Evolutionary conservation across 2,113 vertebrate genomes (phyloP), one percentile per base, ranked within the genome.

Genomic region (Ifrita kowaldi): DNA sequence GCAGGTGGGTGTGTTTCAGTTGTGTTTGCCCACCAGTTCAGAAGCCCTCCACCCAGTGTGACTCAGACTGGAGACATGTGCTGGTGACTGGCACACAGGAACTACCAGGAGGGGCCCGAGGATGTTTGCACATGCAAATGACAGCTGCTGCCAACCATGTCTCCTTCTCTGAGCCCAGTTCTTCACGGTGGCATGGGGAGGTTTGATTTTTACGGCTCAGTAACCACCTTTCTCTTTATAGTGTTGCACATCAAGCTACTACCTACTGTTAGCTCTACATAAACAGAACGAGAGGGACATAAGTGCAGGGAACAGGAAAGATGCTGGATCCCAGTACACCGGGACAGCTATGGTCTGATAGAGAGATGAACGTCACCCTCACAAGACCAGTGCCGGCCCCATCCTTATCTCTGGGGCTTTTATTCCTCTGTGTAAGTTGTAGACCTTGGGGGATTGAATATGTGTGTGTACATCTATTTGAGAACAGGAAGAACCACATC

Each of bases 21-120:
- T 7, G 44, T 27, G 37, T 55, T 5, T 70, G n/a, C 33, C 18
- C 11, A 27, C 3, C 30, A 7, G 10, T 4, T 50, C 19, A n/a
- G 33, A 73, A 68, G 35, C 23, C 15, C 13, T 79, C 20, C 16
- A 42, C 35, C 37, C 53, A 11, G 4, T 13, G 35, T 75, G 59
- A 64, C 37, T 70, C 52, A 7, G 24, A 16, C 4, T 13, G 3
- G 1, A 46, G 0, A 9, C 1, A 1, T 0, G 7, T 10, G n/a
- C 32, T 63, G 56, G n/a, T 6, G 26, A 4, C 1, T 1, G 15
- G 28, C 35, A 62, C 3, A 7, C 33, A 47, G 86, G 32, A 84
- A 37, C 28, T 24, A 1, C 14, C 23, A 30, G 47, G 37, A 73
- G 33, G 22, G 33, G 30, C 41, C 56, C 3, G 1, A 35, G 42